A percentile compares a stretch with the other conserved stretches of the same genome.
These are phyloP conservation scores for Phalangium opilio DNA, from an alignment of 2,888 invertebrate genomes.

Conservation along the genomic window DNA sequence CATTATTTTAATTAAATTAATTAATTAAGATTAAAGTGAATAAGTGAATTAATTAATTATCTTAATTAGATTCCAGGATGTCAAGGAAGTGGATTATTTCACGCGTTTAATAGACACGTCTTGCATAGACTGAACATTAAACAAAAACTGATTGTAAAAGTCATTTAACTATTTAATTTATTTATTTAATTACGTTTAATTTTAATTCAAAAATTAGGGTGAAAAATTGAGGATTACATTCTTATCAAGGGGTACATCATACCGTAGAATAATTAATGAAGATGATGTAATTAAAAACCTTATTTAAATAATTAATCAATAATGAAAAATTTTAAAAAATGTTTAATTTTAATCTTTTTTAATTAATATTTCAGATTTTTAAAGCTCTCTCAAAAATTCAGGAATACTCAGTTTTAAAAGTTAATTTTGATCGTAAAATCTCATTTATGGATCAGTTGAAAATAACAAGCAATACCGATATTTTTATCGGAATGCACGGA, in stretches of 20 bases:
- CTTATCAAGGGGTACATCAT: conserved; percentile 69
- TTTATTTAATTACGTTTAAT: conserved; percentile 18
- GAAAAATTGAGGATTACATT: conserved; percentile 63
- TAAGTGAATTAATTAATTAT: no score
- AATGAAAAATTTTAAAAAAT: no score
- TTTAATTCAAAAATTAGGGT: conserved; percentile 19
- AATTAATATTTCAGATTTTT: conserved; percentile 15
- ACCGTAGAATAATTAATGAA: conserved; percentile 77
- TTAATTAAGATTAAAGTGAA: no score
- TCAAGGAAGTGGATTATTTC: conserved; percentile 75
- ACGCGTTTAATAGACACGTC: conserved; percentile 79
- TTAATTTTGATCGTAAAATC: conserved; percentile 31
- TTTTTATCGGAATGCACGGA: conserved; percentile 94
- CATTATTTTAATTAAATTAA: no score
- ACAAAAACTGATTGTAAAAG: no score
- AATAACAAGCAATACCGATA: conserved; percentile 58
- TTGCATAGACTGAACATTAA: conserved; percentile 62
- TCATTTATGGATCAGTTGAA: conserved; percentile 34
- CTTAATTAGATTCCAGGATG: conserved; percentile 69
- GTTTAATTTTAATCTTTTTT: conserved; percentile 21
- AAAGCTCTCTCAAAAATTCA: conserved; percentile 28
- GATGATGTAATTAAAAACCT: conserved; percentile 50
- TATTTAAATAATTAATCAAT: no score
- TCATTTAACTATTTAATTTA: no score
- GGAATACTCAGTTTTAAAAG: conserved; percentile 29